phyloP scores from a whole-genome alignment of 2,888 invertebrate species.

The Gortyna flavago region DNA sequence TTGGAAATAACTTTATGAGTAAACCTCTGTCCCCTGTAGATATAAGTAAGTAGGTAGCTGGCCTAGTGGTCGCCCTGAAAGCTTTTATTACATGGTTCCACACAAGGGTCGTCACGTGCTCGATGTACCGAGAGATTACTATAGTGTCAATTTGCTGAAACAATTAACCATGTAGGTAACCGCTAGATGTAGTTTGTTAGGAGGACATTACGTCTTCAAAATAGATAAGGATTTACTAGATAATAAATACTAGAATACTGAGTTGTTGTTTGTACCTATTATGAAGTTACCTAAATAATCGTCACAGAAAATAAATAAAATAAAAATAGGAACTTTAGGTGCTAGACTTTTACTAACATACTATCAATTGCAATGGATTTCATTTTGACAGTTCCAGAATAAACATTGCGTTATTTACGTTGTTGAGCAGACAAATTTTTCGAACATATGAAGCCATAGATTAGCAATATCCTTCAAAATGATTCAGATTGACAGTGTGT shows the following conservation, averaged over 20 bases:
- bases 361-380: too few relatives aligned
- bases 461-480: background rate
- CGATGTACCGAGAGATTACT: constrained; percentile 43
- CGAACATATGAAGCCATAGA: background rate
- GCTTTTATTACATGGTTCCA: constrained; percentile 58
- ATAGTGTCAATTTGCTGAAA: constrained; percentile 47
- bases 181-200: background rate
- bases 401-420: background rate
- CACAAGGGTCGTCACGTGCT: constrained; percentile 48
- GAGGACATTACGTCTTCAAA: background rate
- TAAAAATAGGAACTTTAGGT: too few relatives aligned
- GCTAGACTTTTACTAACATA: too few relatives aligned
- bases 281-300: background rate
- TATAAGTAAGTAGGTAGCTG: background rate
- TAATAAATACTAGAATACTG: background rate
- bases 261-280: background rate
- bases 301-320: background rate
- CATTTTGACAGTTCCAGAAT: too few relatives aligned
- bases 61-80: constrained; percentile 30
- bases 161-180: constrained; percentile 38
- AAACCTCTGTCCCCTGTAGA: constrained; percentile 21
- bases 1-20: constrained; percentile 57
- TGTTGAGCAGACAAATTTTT: background rate
- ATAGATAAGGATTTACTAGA: background rate
- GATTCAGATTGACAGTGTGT: background rate